Evolutionary conservation across 2,113 vertebrate species (phyloP), one percentile per base, ranked within the genome.

Genomic region (Passerina amoena): DNA sequence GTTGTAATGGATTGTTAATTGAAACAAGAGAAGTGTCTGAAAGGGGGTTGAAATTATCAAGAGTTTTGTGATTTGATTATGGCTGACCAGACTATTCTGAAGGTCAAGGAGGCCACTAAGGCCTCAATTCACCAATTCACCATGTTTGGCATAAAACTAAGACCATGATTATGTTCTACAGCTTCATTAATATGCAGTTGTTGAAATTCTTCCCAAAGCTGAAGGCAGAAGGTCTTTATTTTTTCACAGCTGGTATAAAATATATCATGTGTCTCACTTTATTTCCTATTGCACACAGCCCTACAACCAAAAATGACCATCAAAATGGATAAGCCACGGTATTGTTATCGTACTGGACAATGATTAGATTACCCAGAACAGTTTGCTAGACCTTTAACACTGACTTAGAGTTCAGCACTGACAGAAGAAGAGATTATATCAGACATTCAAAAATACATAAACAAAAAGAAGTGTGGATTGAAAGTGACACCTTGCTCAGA

Each of bases 1-100:
- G 79, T 92, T 95, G 91, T 93, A 81, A 93, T 86, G 84, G 78
- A 95, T 83, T 94, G 77, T 33, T 98, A 95, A 97, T 91, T 97
- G 94, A 97, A 96, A 95, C 17, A n/a, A 86, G 88, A 91, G 10
- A 66, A 81, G 70, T 64, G 60, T 88, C 90, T 88, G 92, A 88
- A 96, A 88, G 8, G 21, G 23, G 25, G 11, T 27, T 86, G 63
- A 30, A 93, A 88, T 83, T 96, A 96, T 92, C 89, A 83, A 14
- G 38, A 60, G 53, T n/a, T 86, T 37, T 95, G 27, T 96, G 85
- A 96, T 92, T 96, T 94, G 56, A 94, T 97, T 96, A 80, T 57
- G 42, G 57, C 38, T 96, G 85, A 84, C 65, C 78, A 92, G 78
- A 54, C 68, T 44, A 53, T 88, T 72, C 27, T 84, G 80, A 83